Base-by-base conservation (phyloP, 2,797 vertebrate species). In the Rhinogobio ventralis region DNA sequence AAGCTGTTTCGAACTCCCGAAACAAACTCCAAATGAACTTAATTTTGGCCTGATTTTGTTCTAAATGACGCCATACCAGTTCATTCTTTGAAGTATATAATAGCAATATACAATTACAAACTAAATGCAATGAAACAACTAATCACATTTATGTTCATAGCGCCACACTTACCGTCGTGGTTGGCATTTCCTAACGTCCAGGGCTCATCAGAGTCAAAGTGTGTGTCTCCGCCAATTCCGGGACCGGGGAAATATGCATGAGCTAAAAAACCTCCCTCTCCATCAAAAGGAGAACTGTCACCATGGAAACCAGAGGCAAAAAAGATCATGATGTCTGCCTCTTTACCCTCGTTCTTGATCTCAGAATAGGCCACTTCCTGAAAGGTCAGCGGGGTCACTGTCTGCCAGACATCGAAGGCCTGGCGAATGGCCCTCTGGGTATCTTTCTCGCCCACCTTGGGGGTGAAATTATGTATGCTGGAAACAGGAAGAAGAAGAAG, bases 271-370 rank as follows among this genome's bases (percentile, higher is more conserved):
- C 98, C 98, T 78, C 98, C 98, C 91, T 99, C 98, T 8, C 98
- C 98, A 66, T 99, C 98, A 85, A 99, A 99, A 0, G 98, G 98
- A 73, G 98, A 99, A 90, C 98, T 99, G 94, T 99, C 98, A 0
- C 98, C 98, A 73, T 99, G 98, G 95, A 99, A 99, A 91, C 97
- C 98, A 62, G 98, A 99, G 91, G 98, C 98, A 88, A 99, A 99
- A 94, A 99, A 99, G 91, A 99, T 99, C 97, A 99, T 99, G 94
- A 99, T 99, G 94, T 99, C 98, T 1, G 98, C 97, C 89, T 99
- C 98, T 92, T 97, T 98, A 49, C 97, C 96, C 91, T 98, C 96
- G 67, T 95, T 98, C 95, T 99, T 98, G 90, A 99, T 97, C 93
- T 99, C 97, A 13, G 97, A 95, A 91, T 98, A 98, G 17, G 97